Conservation (phyloP, 1,140 invertebrate species). For the Calosoma granatense region DNA sequence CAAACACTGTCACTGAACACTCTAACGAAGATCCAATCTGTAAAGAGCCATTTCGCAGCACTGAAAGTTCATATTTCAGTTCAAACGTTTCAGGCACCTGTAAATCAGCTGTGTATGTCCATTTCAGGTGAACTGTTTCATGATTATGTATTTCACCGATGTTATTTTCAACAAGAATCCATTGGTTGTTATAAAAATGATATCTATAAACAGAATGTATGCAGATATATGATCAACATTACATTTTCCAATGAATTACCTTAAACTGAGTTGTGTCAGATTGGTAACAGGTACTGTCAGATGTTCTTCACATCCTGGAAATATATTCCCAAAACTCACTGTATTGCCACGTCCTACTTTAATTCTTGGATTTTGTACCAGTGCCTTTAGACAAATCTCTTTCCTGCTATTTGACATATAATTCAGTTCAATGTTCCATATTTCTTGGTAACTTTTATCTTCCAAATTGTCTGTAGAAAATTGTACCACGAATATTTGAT, state of each 20-base stretch:
- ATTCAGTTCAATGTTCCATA: slow-evolving; percentile 1
- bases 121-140: not conserved
- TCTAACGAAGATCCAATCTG: slow-evolving; percentile 17
- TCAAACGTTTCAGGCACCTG: not conserved
- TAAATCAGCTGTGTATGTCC: not conserved
- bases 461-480: not conserved
- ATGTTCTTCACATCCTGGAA: not conserved
- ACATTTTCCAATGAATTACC: not conserved
- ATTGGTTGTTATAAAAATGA: not conserved
- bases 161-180: not conserved
- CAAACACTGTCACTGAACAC: slow-evolving; percentile 15
- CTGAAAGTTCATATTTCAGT: not conserved
- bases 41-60: not conserved
- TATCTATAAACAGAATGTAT: not conserved
- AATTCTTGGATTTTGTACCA: not conserved
- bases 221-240: not conserved
- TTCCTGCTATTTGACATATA: not conserved
- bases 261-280: not conserved
- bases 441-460: not conserved
- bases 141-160: not conserved
- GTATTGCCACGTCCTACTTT: not conserved
- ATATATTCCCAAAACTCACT: not conserved
- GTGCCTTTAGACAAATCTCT: not conserved
- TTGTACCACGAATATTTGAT: slow-evolving; percentile 4
- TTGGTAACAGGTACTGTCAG: not conserved